Evolutionary conservation across 1,140 invertebrate genomes (phyloP), one percentile per base, ranked within the genome.

Genomic region (Prorops nasuta): DNA sequence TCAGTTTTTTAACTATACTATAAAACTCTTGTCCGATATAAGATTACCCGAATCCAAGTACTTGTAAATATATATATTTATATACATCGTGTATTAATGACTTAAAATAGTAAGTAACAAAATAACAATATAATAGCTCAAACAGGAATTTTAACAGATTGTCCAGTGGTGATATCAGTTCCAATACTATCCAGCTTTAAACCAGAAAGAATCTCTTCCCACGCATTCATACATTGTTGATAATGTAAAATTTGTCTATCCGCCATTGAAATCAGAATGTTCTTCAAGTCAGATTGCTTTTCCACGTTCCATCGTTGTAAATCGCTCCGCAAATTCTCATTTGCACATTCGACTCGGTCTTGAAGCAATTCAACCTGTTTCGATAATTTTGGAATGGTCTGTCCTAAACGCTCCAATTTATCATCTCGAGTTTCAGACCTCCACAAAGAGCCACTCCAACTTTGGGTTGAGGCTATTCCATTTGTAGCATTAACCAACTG

Each of bases 291-390:
- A 10, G 77, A 71, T 51, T 82, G 82, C 66, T 89, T 90, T 49
- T 86, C 86, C 14, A 78, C 64, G 51, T 87, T 83, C 88, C 88
- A 90, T 44, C 86, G 72, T 34, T 87, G 83, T 46, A 89, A 71
- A 67, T 89, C 88, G 22, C 86, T 85, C 37, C 84, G 77, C 4
- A 90, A 71, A 66, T 86, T 84, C 66, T 87, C 84, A 65, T 88
- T 89, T 0, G 86, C 85, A 64, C 84, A 86, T 65, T 87, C 86
- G 22, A 87, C 68, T 48, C 81, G 83, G 68, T 89, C 86, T 56
- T 85, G 83, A 32, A 79, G 63, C n/a, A 79, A 65, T 62, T 85
- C 83, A 0, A 78, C 77, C 28, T 79, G 78, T 60, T 83, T 81
- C 4, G 80, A 70, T 17, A 84, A 62, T 34, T 81, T 79, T 2